phyloP scores from a whole-genome alignment of 1,140 invertebrate genomes.

The Danaus melanippus region DNA sequence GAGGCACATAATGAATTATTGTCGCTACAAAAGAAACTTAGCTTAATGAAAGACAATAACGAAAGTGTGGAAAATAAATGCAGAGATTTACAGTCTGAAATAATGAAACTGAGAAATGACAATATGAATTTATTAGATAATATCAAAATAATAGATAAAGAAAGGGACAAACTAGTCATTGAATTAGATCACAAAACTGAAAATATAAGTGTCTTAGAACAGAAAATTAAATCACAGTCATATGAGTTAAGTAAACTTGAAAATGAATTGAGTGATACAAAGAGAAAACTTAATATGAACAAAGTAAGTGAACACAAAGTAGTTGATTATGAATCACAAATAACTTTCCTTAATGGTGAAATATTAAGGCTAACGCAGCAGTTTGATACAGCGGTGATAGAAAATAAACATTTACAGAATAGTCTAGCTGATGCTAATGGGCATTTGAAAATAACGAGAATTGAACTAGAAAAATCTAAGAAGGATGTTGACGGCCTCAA shows the following conservation, averaged over 20 bases:
- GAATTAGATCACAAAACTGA: slow-evolving; percentile 75
- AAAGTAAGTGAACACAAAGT: slow-evolving; percentile 72
- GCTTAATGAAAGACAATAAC: slow-evolving; percentile 68
- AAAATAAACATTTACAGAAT: slow-evolving; percentile 78
- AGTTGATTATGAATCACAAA: slow-evolving; percentile 72
- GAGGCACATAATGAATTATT: slow-evolving; percentile 74
- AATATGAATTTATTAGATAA: slow-evolving; percentile 71
- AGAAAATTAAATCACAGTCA: slow-evolving; percentile 71
- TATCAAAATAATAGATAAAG: slow-evolving; percentile 73
- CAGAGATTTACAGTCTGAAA: slow-evolving; percentile 72
- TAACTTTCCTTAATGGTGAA: slow-evolving; percentile 68
- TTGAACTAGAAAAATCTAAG: slow-evolving; percentile 75
- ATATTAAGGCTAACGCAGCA: slow-evolving; percentile 62
- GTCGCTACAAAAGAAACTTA: slow-evolving; percentile 72
- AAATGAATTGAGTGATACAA: slow-evolving; percentile 56
- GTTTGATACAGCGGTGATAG: slow-evolving; percentile 72
- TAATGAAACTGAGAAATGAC: slow-evolving; percentile 72
- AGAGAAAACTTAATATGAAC: slow-evolving; percentile 57
- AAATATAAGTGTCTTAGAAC: slow-evolving; percentile 71
- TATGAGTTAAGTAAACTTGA: slow-evolving; percentile 58
- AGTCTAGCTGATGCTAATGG: slow-evolving; percentile 72
- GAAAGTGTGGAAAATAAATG: slow-evolving; percentile 72
- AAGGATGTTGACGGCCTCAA: slow-evolving; percentile 79
- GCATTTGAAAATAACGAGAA: slow-evolving; percentile 57
- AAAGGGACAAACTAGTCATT: slow-evolving; percentile 75